Percentiles rank a stretch among this genome's conserved stretches.
Evolutionary conservation across 2,797 vertebrate genomes (phyloP).

Genomic region (Tolypeutes matacus): DNA sequence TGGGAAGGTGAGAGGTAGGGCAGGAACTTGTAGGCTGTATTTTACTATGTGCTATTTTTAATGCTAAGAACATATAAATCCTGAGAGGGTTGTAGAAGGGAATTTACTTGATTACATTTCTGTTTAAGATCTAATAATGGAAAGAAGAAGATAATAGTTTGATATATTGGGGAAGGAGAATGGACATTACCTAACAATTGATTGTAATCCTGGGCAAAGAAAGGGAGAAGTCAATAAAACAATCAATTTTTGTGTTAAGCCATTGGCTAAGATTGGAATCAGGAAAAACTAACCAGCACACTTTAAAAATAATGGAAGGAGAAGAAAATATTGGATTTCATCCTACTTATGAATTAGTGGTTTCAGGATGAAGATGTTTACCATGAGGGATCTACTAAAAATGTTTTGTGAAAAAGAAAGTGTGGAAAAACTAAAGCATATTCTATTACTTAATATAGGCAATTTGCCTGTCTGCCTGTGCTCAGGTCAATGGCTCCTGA

Average conservation of each 20-base stretch:
- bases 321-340: background rate
- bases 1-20: background rate
- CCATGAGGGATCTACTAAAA: no score
- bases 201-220: background rate
- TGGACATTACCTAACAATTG: background rate
- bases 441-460: background rate
- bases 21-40: fast-evolving
- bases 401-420: background rate
- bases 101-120: background rate
- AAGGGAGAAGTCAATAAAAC: background rate
- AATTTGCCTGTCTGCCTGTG: background rate
- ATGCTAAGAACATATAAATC: fast-evolving
- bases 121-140: background rate
- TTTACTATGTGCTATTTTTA: background rate
- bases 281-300: background rate
- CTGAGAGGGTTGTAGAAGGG: background rate
- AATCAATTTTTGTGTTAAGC: fast-evolving
- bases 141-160: background rate
- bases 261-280: background rate
- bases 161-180: background rate
- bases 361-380: background rate
- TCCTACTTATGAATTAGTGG: background rate
- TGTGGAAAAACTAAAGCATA: background rate
- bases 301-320: no score
- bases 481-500: background rate